Conservation (phyloP, 2,888 invertebrate species). For the Yponomeuta malinellus region DNA sequence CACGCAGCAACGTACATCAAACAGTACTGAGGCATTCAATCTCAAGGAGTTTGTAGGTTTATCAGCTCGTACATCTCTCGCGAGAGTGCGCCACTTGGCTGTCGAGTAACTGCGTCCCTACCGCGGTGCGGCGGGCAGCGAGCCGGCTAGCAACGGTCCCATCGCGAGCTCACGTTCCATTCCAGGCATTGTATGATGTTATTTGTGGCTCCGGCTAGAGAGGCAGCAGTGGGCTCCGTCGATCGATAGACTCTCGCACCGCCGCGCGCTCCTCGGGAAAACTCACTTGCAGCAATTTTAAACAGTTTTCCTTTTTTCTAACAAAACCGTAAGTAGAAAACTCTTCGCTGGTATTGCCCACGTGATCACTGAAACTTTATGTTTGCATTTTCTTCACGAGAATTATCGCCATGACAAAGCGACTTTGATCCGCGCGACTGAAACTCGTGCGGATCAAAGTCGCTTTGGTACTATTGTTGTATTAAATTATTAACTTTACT, state of each 20-base stretch:
- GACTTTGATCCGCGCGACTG: not conserved
- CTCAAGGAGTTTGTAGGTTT: slow-evolving; percentile 44
- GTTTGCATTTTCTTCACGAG: not conserved
- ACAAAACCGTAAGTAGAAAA: slow-evolving; percentile 28
- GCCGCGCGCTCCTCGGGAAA: slow-evolving; percentile 35
- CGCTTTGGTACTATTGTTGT: not conserved
- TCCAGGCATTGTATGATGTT: slow-evolving; percentile 37
- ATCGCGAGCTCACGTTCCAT: slow-evolving; percentile 48
- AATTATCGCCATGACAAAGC: not conserved
- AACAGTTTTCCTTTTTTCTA: slow-evolving; percentile 32
- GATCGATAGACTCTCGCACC: slow-evolving; percentile 54
- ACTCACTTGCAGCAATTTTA: slow-evolving; percentile 58
- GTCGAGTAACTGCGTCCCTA: slow-evolving; percentile 62
- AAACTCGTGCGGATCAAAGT: not conserved
- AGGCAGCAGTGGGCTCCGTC: slow-evolving; percentile 55
- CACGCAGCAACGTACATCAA: slow-evolving; percentile 37
- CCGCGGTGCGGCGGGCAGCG: slow-evolving; percentile 58
- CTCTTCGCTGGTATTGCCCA: slow-evolving; percentile 18
- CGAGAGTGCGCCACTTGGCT: slow-evolving; percentile 73
- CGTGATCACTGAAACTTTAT: not conserved
- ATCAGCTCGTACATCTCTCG: slow-evolving; percentile 70
- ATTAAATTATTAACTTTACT: not conserved
- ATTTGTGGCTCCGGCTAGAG: slow-evolving; percentile 26
- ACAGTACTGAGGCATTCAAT: slow-evolving; percentile 12
- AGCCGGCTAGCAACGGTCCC: slow-evolving; percentile 44